Conservation (phyloP, 2,113 vertebrate genomes). For the Crotalus viridis region DNA sequence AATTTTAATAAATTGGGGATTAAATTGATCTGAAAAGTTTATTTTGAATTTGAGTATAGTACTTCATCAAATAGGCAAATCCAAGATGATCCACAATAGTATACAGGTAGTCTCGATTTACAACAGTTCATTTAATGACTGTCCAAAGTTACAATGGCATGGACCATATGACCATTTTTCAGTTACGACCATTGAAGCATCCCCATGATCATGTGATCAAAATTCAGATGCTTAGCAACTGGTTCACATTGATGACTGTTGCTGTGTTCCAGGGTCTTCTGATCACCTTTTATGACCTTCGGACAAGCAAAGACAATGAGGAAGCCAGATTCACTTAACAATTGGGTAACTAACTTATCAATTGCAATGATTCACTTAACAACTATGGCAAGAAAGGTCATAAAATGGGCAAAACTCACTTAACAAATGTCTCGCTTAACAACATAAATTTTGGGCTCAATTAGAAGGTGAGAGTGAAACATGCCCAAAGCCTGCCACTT, state of each 20-base stretch:
- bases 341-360: neutral
- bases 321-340: neutral
- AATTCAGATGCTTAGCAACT: neutral
- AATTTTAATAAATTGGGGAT: neutral
- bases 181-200: neutral
- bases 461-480: neutral
- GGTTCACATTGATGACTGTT: neutral
- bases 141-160: neutral
- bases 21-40: neutral
- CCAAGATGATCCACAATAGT: neutral
- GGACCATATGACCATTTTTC: neutral
- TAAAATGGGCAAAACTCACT: neutral
- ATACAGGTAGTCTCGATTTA: neutral
- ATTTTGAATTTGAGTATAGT: neutral
- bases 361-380: neutral
- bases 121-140: neutral
- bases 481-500: neutral
- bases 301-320: neutral
- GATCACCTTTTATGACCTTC: neutral
- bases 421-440: neutral
- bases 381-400: neutral
- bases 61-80: neutral
- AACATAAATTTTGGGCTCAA: neutral
- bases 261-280: neutral
- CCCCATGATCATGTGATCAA: neutral